phyloP scores from a whole-genome alignment of 2,888 invertebrate species.

The Mylabris sibirica region DNA sequence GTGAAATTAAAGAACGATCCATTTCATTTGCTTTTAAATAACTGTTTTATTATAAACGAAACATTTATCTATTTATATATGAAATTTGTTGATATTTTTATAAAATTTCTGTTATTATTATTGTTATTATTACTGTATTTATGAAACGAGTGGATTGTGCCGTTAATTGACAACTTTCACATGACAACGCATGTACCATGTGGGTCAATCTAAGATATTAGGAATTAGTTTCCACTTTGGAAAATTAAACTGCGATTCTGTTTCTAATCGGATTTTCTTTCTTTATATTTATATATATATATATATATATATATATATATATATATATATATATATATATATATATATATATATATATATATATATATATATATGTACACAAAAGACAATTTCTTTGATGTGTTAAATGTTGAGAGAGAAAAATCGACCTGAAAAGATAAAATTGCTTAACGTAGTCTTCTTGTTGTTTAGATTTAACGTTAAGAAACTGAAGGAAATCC shows the following conservation, averaged over 20 bases:
- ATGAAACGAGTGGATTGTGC: neutral
- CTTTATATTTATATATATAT: too few relatives aligned
- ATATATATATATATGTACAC: neutral
- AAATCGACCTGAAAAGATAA: conserved; percentile 14
- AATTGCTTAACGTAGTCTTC: neutral
- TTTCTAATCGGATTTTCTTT: conserved; percentile 37
- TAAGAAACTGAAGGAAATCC: conserved; percentile 14
- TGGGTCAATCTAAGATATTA: conserved; percentile 33
- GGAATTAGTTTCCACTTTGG: conserved; percentile 39
- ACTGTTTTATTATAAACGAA: conserved; percentile 20
- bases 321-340: neutral
- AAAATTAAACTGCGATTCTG: conserved; percentile 38
- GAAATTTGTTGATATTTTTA: neutral
- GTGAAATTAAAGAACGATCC: conserved; percentile 22
- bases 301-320: neutral
- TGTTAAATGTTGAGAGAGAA: conserved; percentile 30
- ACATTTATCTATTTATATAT: neutral
- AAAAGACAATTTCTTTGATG: conserved; percentile 36
- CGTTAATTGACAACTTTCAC: conserved; percentile 28
- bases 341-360: neutral
- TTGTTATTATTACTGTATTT: neutral
- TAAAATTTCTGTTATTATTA: neutral
- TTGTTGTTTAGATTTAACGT: conserved; percentile 20
- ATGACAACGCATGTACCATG: conserved; percentile 33
- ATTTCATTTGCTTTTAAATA: conserved; percentile 23